Percentiles rank a stretch among this genome's conserved stretches.
Evolutionary conservation across 2,113 vertebrate species (phyloP).

Genomic region (Neogale vison): DNA sequence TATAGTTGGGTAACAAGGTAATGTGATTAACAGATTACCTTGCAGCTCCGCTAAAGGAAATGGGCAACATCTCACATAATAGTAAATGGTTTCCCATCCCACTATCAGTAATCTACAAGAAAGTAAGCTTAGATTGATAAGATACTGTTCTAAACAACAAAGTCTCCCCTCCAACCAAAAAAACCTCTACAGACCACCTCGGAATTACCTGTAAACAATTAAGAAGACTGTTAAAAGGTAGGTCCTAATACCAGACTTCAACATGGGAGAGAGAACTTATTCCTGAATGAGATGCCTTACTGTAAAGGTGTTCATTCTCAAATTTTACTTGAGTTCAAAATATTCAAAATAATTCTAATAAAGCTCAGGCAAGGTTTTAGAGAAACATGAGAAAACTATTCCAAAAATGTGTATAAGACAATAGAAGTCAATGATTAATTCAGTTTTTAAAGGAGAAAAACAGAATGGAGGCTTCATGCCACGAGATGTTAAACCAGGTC

Average conservation of each 20-base stretch:
- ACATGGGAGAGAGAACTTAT: background rate
- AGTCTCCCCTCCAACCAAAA: background rate
- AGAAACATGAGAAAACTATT: background rate
- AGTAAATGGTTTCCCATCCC: background rate
- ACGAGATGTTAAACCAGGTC: background rate
- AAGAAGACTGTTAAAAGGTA: background rate
- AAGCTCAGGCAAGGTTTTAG: background rate
- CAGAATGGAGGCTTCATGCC: too few species aligned
- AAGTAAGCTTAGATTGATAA: background rate
- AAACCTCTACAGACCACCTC: background rate
- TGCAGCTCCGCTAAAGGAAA: background rate
- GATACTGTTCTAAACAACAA: background rate
- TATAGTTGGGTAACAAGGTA: background rate
- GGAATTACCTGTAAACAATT: background rate
- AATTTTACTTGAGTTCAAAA: background rate
- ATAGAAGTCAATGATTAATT: background rate
- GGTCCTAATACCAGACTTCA: background rate
- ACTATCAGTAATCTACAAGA: background rate
- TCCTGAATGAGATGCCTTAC: background rate
- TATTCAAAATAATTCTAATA: conserved; percentile 24
- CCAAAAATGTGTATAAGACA: background rate
- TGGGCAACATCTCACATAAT: background rate
- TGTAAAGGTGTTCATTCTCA: background rate
- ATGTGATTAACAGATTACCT: background rate
- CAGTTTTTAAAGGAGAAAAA: background rate